A percentile compares a stretch with the other conserved stretches of the same genome.
These are phyloP conservation scores for Leucophenga varia DNA, from an alignment of 1,140 invertebrate genomes.

Conservation along the genomic window DNA sequence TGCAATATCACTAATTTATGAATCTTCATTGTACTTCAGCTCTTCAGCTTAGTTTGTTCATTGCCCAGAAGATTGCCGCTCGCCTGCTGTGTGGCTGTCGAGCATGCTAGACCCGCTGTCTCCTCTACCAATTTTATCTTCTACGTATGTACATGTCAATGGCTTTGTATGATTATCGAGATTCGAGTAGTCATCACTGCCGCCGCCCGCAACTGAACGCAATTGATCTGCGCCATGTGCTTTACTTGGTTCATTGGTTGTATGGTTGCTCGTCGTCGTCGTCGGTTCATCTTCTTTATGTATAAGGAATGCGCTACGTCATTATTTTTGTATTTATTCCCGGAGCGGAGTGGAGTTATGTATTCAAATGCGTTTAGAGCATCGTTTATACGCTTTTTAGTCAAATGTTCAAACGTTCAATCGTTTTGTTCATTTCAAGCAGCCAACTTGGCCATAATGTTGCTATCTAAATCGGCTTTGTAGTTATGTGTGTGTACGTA, in stretches of 20 bases:
- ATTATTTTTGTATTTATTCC: constrained; percentile 53
- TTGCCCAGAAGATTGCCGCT: too few relatives aligned
- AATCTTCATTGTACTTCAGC: constrained; percentile 17
- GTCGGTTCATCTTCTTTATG: background rate
- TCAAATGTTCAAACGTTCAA: too few relatives aligned
- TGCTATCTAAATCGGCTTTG: constrained; percentile 17
- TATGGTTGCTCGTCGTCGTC: too few relatives aligned
- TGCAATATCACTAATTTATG: constrained; percentile 53
- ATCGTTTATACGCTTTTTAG: constrained; percentile 34
- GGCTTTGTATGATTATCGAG: constrained; percentile 3
- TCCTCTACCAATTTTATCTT: background rate
- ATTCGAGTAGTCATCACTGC: constrained; percentile 25
- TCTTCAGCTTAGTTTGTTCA: too few relatives aligned
- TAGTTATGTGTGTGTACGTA: too few relatives aligned
- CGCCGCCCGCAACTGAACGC: constrained; percentile 18
- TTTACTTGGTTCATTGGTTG: too few relatives aligned
- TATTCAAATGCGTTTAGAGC: constrained; percentile 38
- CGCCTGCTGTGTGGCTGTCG: constrained; percentile 35
- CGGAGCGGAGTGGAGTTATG: too few relatives aligned
- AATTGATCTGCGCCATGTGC: too few relatives aligned
- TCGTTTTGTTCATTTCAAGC: constrained; percentile 26
- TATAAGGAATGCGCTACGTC: constrained; percentile 46
- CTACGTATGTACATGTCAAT: too few relatives aligned
- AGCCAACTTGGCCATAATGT: constrained; percentile 52
- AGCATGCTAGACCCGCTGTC: too few relatives aligned